phyloP scores from a whole-genome alignment of 2,888 invertebrate species.

The Meghimatium bilineatum region DNA sequence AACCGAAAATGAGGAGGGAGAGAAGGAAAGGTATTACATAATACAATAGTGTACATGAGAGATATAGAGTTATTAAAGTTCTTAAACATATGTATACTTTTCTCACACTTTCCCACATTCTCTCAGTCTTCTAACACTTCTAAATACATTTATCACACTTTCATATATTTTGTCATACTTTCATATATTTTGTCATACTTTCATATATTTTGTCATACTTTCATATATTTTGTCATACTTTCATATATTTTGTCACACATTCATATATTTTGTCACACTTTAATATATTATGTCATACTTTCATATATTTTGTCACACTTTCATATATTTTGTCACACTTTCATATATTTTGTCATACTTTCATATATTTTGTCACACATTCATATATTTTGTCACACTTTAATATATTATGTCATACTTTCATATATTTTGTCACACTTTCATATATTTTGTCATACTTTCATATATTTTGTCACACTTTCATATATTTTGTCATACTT shows the following conservation, averaged over 20 bases:
- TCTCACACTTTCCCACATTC: background rate
- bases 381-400: no score
- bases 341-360: background rate
- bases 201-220: background rate
- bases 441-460: no score
- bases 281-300: background rate
- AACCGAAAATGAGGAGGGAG: no score
- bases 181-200: background rate
- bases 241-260: background rate
- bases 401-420: background rate
- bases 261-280: background rate
- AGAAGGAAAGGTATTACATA: no score
- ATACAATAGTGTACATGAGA: no score
- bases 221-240: background rate
- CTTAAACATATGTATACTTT: no score
- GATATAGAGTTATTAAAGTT: no score
- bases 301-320: background rate
- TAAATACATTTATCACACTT: background rate
- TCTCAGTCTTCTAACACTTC: background rate
- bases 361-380: no score
- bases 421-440: background rate
- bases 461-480: no score
- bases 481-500: background rate
- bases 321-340: background rate
- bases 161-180: background rate